phyloP scores from a whole-genome alignment of 2,888 invertebrate genomes.

The Coleophora deauratella region DNA sequence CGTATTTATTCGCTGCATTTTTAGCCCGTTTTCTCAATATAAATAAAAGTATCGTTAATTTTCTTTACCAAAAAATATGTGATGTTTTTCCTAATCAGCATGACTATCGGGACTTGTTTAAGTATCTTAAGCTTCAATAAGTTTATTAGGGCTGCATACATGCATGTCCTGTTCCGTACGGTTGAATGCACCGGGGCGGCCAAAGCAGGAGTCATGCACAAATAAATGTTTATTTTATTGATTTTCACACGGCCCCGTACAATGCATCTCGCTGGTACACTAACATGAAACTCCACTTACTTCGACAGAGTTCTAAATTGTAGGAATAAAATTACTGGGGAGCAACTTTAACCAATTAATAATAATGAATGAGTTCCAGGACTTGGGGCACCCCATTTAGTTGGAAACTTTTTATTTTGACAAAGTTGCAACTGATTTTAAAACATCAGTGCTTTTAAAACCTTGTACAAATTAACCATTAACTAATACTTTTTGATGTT shows the following conservation, averaged over 20 bases:
- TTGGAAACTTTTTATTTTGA: slow-evolving; percentile 54
- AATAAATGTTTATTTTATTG: slow-evolving; percentile 68
- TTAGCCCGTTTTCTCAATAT: too few relatives aligned
- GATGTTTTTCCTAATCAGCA: too few relatives aligned
- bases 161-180: too few relatives aligned
- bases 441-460: slow-evolving; percentile 31
- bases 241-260: slow-evolving; percentile 64
- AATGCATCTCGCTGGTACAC: slow-evolving; percentile 45
- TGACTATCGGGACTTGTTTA: too few relatives aligned
- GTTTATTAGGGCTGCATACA: neutral
- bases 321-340: slow-evolving; percentile 47
- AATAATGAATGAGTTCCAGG: slow-evolving; percentile 55
- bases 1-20: neutral
- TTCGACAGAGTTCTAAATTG: slow-evolving; percentile 49
- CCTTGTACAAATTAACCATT: slow-evolving; percentile 43
- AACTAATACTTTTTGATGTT: slow-evolving; percentile 39
- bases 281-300: slow-evolving; percentile 28
- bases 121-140: too few relatives aligned
- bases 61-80: too few relatives aligned
- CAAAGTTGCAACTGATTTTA: slow-evolving; percentile 49
- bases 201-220: slow-evolving; percentile 25
- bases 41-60: too few relatives aligned
- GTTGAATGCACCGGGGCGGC: neutral
- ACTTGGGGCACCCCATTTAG: slow-evolving; percentile 40
- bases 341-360: slow-evolving; percentile 62